Conservation (phyloP, 2,113 vertebrate genomes). For the Menidia beryllina region DNA sequence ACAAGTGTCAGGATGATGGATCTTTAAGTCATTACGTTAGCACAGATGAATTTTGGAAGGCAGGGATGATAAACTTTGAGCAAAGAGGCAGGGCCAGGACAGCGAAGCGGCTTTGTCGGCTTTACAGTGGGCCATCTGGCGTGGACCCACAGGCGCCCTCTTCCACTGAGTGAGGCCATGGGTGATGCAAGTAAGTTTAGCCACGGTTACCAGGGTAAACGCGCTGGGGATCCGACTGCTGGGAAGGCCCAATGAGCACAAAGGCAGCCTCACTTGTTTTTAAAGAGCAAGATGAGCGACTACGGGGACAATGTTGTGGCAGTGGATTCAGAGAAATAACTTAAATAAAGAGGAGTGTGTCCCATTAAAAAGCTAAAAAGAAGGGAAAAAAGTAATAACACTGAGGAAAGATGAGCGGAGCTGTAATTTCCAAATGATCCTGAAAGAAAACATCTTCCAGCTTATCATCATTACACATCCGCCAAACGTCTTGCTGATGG, state of each 20-base stretch:
- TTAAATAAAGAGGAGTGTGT: conserved; percentile 22
- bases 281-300: conserved; percentile 4
- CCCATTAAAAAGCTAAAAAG: conserved; percentile 47
- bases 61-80: conserved; percentile 72
- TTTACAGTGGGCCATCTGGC: conserved; percentile 65
- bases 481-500: conserved; percentile 39
- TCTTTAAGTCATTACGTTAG: conserved; percentile 58
- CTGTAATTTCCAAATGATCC: conserved; percentile 55
- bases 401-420: conserved; percentile 17
- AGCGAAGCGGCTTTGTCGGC: conserved; percentile 64
- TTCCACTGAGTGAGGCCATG: conserved; percentile 22
- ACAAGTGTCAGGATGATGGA: conserved; percentile 70
- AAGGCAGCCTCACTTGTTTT: conserved; percentile 42
- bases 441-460: conserved; percentile 38
- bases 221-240: background rate
- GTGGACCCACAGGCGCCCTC: conserved; percentile 38
- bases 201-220: conserved; percentile 44
- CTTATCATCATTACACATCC: conserved; percentile 54
- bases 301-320: conserved; percentile 11
- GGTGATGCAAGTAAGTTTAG: conserved; percentile 39
- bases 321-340: conserved; percentile 23
- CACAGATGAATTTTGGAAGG: conserved; percentile 75
- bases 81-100: conserved; percentile 62
- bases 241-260: background rate
- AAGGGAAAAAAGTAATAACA: conserved; percentile 19